Evolutionary conservation across 2,797 vertebrate genomes (phyloP).

Genomic region (Anniella stebbinsi): DNA sequence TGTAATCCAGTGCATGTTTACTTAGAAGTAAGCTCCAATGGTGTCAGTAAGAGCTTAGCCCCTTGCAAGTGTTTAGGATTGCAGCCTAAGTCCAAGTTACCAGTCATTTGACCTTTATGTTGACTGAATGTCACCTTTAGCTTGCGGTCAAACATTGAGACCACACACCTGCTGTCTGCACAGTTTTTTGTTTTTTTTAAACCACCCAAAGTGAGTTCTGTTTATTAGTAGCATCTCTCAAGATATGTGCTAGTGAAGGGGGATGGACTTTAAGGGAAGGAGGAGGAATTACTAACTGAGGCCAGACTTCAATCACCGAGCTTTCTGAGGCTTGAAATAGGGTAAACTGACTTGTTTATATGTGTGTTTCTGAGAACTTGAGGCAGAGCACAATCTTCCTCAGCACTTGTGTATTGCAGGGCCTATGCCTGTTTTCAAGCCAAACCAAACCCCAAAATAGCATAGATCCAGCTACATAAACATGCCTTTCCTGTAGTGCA

Average conservation of each 20-base stretch:
- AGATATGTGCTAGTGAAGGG: not conserved
- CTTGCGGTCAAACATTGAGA: not conserved
- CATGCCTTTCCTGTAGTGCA: conserved; percentile 7
- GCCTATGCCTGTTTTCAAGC: not conserved
- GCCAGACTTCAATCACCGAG: not conserved
- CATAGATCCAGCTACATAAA: conserved; percentile 9
- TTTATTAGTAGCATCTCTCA: not conserved
- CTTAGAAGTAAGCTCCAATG: not conserved
- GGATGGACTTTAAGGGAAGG: not conserved
- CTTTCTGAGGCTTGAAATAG: conserved; percentile 12
- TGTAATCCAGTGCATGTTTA: not conserved
- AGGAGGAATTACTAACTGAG: not conserved
- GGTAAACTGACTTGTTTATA: conserved; percentile 16
- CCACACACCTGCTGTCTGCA: not conserved
- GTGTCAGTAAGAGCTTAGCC: not conserved
- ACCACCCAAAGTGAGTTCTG: conserved; percentile 16
- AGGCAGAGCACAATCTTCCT: not conserved
- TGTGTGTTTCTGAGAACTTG: conserved; percentile 29
- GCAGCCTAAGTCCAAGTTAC: not conserved
- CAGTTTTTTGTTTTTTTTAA: not conserved
- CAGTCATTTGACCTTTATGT: not conserved
- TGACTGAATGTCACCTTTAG: not conserved
- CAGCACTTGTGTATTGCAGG: conserved; percentile 40
- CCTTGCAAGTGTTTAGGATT: not conserved
- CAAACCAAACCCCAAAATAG: conserved; percentile 2